Evolutionary conservation across 2,888 invertebrate species (phyloP), one percentile per base, ranked within the genome.

Genomic region (Galerucella pusilla): DNA sequence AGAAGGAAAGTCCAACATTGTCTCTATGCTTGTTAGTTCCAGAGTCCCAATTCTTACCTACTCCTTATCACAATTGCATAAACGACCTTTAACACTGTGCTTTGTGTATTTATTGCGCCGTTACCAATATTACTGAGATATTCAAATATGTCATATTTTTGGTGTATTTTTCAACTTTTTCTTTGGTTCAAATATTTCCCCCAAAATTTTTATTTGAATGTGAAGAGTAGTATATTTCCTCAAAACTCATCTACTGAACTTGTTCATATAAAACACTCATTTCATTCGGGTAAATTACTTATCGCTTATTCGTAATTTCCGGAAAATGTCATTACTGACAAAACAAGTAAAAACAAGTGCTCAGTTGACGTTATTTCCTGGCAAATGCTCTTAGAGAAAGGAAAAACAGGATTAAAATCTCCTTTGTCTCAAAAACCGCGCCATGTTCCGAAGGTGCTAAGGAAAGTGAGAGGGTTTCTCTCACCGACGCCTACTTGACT

Each of bases 401-500:
- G 75, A 79, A 79, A 80, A 80, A 75, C 80, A 77, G 79, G 78
- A 78, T 78, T 75, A 77, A 76, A 76, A 74, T 71, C 68, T 64
- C 75, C 77, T 79, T 78, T 80, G 79, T 78, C 79, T 79, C 75
- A 49, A 65, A 67, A 65, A 69, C 76, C 77, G 77, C 77, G 78
- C 78, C 73, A 76, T 77, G 76, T 78, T 79, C 14, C 46, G 20
- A 73, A 80, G 80, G 80, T 80, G 80, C 73, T 77, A 79, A 77
- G 77, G 79, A 77, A 79, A 78, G 77, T 76, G 60, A 72, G 72
- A 66, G 72, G 72, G 72, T 72, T 72, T 72, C 72, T 60, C 59
- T 67, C 66, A 11, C 64, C 59, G 42, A 65, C 72, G 66, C 72
- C 72, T 72, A 72, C 72, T 72, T 66, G 72, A 72, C 72, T 72